phyloP scores from a whole-genome alignment of 2,888 invertebrate genomes.

The Stomorhina lunata region DNA sequence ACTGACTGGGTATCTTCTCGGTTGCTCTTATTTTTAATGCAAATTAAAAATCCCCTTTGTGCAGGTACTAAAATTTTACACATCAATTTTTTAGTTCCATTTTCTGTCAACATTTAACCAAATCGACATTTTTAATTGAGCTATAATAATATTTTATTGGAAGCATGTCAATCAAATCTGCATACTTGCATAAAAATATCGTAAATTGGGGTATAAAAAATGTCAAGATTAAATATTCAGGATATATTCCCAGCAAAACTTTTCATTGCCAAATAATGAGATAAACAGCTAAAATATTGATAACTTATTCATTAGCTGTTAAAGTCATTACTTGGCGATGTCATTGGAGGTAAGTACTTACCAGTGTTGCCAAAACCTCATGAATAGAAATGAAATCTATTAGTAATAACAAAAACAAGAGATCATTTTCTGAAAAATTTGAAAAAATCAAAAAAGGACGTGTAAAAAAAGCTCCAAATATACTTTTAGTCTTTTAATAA shows the following conservation, averaged over 20 bases:
- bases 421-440: too few species aligned
- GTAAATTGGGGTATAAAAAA: neutral
- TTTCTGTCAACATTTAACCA: slow-evolving; percentile 18
- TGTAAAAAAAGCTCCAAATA: too few species aligned
- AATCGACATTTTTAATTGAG: slow-evolving; percentile 30
- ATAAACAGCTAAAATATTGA: too few species aligned
- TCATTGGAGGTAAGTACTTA: too few species aligned
- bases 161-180: slow-evolving; percentile 1
- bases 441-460: too few species aligned
- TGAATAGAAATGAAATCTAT: too few species aligned
- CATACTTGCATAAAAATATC: too few species aligned
- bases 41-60: slow-evolving; percentile 17
- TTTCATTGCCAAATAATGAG: slow-evolving; percentile 1
- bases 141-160: slow-evolving; percentile 22
- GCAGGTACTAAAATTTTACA: neutral
- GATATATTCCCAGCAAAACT: neutral
- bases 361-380: too few species aligned
- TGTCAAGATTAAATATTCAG: neutral
- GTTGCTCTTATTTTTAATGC: neutral
- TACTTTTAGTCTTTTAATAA: too few species aligned
- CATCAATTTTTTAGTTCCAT: neutral
- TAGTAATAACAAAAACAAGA: too few species aligned
- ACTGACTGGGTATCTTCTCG: neutral
- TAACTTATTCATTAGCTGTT: too few species aligned
- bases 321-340: too few species aligned